Evolutionary conservation across 2,113 vertebrate genomes (phyloP).

Genomic region (Channa argus): DNA sequence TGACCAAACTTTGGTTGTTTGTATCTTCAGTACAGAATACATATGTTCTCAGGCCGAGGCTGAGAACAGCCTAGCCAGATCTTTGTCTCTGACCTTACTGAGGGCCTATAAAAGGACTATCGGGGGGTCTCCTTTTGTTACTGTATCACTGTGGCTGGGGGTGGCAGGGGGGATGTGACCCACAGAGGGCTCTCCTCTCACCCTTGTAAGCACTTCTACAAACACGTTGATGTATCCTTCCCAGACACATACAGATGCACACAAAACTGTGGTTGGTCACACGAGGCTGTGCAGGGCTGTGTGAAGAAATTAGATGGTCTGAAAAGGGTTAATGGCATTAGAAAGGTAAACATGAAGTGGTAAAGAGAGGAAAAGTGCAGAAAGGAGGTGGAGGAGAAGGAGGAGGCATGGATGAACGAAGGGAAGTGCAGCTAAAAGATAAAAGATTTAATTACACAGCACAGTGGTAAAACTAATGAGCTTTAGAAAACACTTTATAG

Average conservation of each 20-base stretch:
- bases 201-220: conserved; percentile 80
- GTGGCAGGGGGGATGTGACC: conserved; percentile 67
- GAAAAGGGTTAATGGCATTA: conserved; percentile 75
- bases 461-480: conserved; percentile 70
- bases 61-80: conserved; percentile 71
- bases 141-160: conserved; percentile 76
- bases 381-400: conserved; percentile 42
- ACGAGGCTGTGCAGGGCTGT: conserved; percentile 73
- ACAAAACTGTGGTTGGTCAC: conserved; percentile 60
- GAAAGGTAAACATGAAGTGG: conserved; percentile 72
- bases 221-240: conserved; percentile 66
- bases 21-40: conserved; percentile 8
- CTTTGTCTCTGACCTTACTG: conserved; percentile 78
- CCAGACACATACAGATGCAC: conserved; percentile 42
- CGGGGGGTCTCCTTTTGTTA: conserved; percentile 77
- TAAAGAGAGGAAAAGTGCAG: conserved; percentile 62
- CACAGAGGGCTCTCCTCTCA: conserved; percentile 79
- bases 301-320: conserved; percentile 65
- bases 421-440: conserved; percentile 56
- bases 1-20: conserved; percentile 5
- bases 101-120: conserved; percentile 58
- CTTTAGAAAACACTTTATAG: conserved; percentile 71
- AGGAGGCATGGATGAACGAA: conserved; percentile 63
- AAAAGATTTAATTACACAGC: conserved; percentile 76
- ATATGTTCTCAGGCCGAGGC: conserved; percentile 38